Base-by-base conservation (phyloP, 92 coral and sea anemone genomes). In the Bergia puertoricense region DNA sequence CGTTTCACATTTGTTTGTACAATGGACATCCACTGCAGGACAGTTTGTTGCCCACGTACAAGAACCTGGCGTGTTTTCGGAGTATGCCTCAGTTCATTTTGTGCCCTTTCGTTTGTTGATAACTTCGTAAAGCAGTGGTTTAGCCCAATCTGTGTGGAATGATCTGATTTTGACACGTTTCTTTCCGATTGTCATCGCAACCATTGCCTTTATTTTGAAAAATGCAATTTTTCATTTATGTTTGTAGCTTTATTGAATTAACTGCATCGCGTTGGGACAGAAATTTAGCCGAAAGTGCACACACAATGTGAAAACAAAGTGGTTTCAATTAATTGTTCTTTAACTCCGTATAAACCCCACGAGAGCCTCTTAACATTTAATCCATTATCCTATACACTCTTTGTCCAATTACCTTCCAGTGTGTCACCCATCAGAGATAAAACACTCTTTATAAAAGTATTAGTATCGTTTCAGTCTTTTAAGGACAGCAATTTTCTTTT, bases 251-350 rank as follows among this genome's bases (percentile, higher is more conserved):
- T 84, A 71, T 84, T 30, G 68, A 44, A 8, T 71, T 71, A 84
- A 72, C 72, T 72, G 77, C 79, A 72, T 50, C 79, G 69, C 67
- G 79, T 84, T 71, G 62, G 78, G 62, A 68, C 37, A 16, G 51
- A 84, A 67, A 45, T 6, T 18, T 40, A n/a, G 18, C 22, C 6
- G 9, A 79, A 80, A 80, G 85, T 80, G 72, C 71, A 6, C 15
- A 57, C 79, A 5, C 69, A 1, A 36, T 14, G 38, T 84, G 87
- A 84, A 82, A 84, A 84, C 79, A 84, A 84, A 4, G 11, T 71
- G 14, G 86, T 30, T 68, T 23, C 42, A 6, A 8, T 48, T 36
- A 4, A 69, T 11, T 43, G 68, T 71, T 45, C 87, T 37, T 39
- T 80, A 15, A 38, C 82, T 37, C 68, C 40, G n/a, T 48, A 48